Percentiles rank a stretch among this genome's conserved stretches.
Evolutionary conservation across 2,888 invertebrate genomes (phyloP).

Genomic region (Lycaena phlaeas): DNA sequence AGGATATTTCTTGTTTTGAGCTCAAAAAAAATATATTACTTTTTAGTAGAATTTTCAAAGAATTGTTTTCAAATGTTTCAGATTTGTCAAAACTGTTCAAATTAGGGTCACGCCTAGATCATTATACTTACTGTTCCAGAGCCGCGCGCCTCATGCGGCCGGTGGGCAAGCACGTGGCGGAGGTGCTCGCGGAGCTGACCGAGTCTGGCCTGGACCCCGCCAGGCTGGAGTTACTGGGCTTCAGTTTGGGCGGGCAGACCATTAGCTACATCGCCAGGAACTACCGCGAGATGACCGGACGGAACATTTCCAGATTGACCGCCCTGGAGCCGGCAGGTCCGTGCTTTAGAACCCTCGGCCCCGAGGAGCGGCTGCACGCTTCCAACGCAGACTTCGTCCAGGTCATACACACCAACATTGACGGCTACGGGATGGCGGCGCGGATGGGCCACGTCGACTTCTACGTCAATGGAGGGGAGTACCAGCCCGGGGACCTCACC

Average conservation of each 20-base stretch:
- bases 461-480: slow-evolving; percentile 61
- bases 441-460: slow-evolving; percentile 59
- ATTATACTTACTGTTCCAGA: slow-evolving; percentile 35
- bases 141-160: slow-evolving; percentile 60
- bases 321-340: slow-evolving; percentile 59
- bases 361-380: slow-evolving; percentile 38
- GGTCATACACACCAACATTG: slow-evolving; percentile 60
- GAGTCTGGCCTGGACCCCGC: slow-evolving; percentile 42
- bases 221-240: slow-evolving; percentile 50
- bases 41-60: no score
- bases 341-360: slow-evolving; percentile 43
- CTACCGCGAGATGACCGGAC: slow-evolving; percentile 45
- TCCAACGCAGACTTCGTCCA: slow-evolving; percentile 56
- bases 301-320: slow-evolving; percentile 50
- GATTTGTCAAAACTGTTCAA: no score
- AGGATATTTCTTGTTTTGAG: no score
- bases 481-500: slow-evolving; percentile 48
- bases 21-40: no score
- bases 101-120: no score
- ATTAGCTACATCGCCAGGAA: slow-evolving; percentile 49
- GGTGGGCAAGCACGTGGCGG: slow-evolving; percentile 56
- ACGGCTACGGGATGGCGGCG: slow-evolving; percentile 57
- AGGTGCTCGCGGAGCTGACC: slow-evolving; percentile 43
- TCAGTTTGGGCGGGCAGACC: slow-evolving; percentile 58
- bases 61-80: no score